These are phyloP conservation scores for Urosaurus nigricauda DNA, from an alignment of 2,797 vertebrate genomes.

Conservation along the genomic window DNA sequence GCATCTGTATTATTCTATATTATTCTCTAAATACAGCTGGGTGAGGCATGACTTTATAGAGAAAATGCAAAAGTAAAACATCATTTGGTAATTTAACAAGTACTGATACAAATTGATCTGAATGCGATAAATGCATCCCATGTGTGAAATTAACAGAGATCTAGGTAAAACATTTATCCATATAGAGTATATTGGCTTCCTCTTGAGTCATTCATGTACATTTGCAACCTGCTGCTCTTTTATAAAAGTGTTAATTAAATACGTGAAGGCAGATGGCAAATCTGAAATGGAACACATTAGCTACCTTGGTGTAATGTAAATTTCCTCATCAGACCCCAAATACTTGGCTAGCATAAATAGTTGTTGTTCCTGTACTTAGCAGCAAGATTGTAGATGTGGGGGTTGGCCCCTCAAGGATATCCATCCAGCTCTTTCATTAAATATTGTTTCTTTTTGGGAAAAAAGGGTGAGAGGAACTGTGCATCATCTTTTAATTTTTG, in stretches of 20 bases:
- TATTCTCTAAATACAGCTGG: background rate
- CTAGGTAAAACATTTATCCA: conserved; percentile 22
- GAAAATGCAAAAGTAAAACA: conserved; percentile 1
- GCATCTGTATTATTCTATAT: background rate
- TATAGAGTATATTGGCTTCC: background rate
- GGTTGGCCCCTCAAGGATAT: background rate
- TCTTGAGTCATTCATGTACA: conserved; percentile 13
- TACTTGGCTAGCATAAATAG: conserved; percentile 50
- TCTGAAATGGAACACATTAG: conserved; percentile 56
- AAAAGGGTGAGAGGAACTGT: background rate
- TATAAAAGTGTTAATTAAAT: conserved; percentile 57
- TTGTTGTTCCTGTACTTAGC: conserved; percentile 6
- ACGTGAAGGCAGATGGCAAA: conserved; percentile 61
- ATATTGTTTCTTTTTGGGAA: background rate
- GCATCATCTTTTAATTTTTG: too few relatives aligned
- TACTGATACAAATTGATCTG: background rate
- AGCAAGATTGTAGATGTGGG: background rate
- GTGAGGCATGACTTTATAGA: background rate
- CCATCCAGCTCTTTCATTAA: background rate
- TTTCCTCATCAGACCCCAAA: conserved; percentile 27
- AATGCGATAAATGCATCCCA: background rate
- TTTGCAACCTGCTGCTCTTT: conserved; percentile 24
- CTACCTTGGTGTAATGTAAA: conserved; percentile 49
- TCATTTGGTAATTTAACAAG: background rate
- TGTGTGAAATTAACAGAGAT: conserved; percentile 8